Evolutionary conservation across 2,113 vertebrate species (phyloP).

Genomic region (Heptranchias perlo): DNA sequence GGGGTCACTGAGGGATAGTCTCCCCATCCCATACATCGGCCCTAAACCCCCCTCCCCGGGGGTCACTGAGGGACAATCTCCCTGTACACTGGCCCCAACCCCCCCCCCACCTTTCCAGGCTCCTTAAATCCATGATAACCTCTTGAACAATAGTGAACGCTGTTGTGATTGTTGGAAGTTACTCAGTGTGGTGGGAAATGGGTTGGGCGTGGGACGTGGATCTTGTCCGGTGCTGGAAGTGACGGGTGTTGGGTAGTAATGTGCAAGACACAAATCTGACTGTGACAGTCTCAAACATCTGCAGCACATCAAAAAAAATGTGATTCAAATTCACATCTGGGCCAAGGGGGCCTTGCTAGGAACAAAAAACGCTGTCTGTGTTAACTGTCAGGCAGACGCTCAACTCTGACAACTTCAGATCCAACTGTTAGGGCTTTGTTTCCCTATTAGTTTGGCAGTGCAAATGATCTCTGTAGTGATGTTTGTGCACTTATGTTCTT

Average conservation of each 20-base stretch:
- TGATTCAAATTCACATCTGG: conserved; percentile 11
- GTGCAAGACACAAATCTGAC: neutral
- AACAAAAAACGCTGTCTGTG: neutral
- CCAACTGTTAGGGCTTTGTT: neutral
- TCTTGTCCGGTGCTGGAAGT: neutral
- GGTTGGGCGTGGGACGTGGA: neutral
- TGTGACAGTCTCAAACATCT: neutral
- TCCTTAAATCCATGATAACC: neutral
- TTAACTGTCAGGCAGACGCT: neutral
- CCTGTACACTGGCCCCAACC: neutral
- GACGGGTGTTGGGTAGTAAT: neutral
- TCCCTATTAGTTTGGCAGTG: neutral
- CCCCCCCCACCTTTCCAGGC: neutral
- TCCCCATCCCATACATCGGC: neutral
- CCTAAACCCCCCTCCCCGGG: neutral
- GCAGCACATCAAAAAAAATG: neutral
- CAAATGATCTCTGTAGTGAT: neutral
- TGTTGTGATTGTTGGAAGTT: neutral
- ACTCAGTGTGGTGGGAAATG: conserved; percentile 4
- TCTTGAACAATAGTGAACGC: neutral
- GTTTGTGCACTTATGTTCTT: neutral
- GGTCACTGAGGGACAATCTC: neutral
- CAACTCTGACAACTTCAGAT: neutral
- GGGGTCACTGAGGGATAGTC: no score
- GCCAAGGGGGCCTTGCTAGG: neutral